Base-by-base conservation (phyloP, 1,140 invertebrate species). In the Neodiprion virginianus region DNA sequence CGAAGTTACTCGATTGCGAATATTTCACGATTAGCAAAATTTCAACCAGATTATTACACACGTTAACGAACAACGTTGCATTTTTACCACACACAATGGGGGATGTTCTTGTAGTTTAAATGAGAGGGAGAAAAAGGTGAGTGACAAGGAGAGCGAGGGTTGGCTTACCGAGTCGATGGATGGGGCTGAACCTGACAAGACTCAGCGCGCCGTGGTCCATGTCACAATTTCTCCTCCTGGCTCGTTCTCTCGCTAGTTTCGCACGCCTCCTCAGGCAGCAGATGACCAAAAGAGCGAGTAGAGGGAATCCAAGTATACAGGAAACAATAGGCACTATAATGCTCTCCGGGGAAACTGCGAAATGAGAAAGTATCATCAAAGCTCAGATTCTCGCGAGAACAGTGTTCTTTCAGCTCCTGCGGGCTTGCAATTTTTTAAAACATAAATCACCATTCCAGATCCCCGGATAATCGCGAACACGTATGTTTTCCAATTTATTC, bases 301-400 rank as follows among this genome's bases (percentile, higher is more conserved):
- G 88, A 17, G 96, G 96, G 82, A 97, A 97, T 67, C 95, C 95
- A 78, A 97, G 91, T 83, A 97, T 96, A 84, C 95, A 96, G 11
- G 95, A 96, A 11, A 97, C 93, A 76, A 97, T 97, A 9, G 95
- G 95, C 50, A 97, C 93, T 11, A 96, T 95, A 78, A 97, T 94
- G 72, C 94, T 95, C 85, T 96, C 95, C 48, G 95, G 95, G 72
- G 95, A 93, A 74, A 97, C 96, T 96, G 92, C 50, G 93, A 93
- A 79, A 74, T 79, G 61, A 75, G 73, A 21, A 69, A 47, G 67
- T 12, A 21, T 14, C 23, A 69, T 61, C 28, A 65, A 7, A 65
- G 61, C 17, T 65, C 61, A 65, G 17, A 40, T 65, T 65, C 17
- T 65, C 61, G 67, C 23, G 21, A 69, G 40, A 69, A 12, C 53